Percentiles rank a stretch among this genome's conserved stretches.
Conservation (phyloP, 2,113 vertebrate genomes). For the Camelus bactrianus region DNA sequence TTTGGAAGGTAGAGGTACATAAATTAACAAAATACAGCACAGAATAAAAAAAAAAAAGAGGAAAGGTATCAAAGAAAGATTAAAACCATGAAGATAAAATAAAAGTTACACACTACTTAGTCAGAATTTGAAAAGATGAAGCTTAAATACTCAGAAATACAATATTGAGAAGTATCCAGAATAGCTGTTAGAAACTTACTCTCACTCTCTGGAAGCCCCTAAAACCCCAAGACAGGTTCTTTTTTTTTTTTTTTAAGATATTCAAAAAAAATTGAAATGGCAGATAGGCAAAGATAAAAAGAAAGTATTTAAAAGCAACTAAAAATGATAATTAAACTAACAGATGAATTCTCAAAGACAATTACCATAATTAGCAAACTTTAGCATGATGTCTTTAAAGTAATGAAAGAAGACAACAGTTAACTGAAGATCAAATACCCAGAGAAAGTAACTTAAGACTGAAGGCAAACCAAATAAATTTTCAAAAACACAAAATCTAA, state of each 20-base stretch:
- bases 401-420: neutral
- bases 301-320: neutral
- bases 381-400: neutral
- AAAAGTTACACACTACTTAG: neutral
- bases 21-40: neutral
- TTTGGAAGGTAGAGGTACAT: neutral
- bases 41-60: neutral
- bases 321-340: neutral
- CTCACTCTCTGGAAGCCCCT: too few species aligned
- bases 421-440: neutral
- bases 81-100: neutral
- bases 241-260: too few species aligned
- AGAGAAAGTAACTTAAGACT: neutral
- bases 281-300: neutral
- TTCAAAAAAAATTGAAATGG: neutral
- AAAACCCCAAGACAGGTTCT: too few species aligned
- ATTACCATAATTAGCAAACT: neutral
- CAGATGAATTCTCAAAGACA: neutral
- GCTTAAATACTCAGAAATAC: too few species aligned
- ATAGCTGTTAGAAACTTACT: too few species aligned
- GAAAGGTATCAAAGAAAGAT: neutral
- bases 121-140: too few species aligned
- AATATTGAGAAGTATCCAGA: too few species aligned
- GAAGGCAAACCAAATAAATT: neutral
- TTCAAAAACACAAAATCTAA: neutral